Evolutionary conservation across 2,888 invertebrate species (phyloP).

Genomic region (Panorpa germanica): DNA sequence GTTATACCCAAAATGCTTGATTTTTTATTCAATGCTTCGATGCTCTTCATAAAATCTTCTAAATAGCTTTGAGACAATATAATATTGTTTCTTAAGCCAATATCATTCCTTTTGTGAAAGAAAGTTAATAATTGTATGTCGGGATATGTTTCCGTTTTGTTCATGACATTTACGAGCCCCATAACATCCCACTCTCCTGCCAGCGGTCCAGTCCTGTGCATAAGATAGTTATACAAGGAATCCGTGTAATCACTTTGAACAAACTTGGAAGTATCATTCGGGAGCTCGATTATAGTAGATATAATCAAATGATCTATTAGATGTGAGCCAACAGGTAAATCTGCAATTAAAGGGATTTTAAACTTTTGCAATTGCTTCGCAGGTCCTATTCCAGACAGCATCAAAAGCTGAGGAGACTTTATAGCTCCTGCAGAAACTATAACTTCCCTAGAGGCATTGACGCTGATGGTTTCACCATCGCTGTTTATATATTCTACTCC

Average conservation of each 20-base stretch:
- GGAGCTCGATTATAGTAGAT: too few species aligned
- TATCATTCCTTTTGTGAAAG: slow-evolving; percentile 17
- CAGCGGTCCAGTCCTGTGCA: slow-evolving; percentile 25
- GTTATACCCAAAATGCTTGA: slow-evolving; percentile 22
- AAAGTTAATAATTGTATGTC: slow-evolving; percentile 29
- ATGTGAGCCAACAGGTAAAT: slow-evolving; percentile 45
- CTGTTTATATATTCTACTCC: too few species aligned
- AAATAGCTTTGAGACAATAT: slow-evolving; percentile 18
- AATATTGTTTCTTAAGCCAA: too few species aligned
- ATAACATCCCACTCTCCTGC: slow-evolving; percentile 26
- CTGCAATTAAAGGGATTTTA: slow-evolving; percentile 36
- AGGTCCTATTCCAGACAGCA: too few species aligned
- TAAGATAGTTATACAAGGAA: slow-evolving; percentile 24
- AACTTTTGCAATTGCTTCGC: slow-evolving; percentile 60
- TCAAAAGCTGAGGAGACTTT: too few species aligned
- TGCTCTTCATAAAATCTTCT: slow-evolving; percentile 17
- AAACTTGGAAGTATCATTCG: too few species aligned
- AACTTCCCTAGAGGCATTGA: slow-evolving; percentile 30
- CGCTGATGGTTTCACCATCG: slow-evolving; percentile 26
- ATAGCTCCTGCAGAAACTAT: slow-evolving; percentile 49
- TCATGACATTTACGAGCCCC: slow-evolving; percentile 28
- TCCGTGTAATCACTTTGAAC: slow-evolving; percentile 18
- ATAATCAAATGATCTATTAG: slow-evolving; percentile 48
- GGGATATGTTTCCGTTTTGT: slow-evolving; percentile 23
- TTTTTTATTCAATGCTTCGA: slow-evolving; percentile 18